Base-by-base conservation (phyloP, 2,113 vertebrate genomes). In the Steatornis caripensis region DNA sequence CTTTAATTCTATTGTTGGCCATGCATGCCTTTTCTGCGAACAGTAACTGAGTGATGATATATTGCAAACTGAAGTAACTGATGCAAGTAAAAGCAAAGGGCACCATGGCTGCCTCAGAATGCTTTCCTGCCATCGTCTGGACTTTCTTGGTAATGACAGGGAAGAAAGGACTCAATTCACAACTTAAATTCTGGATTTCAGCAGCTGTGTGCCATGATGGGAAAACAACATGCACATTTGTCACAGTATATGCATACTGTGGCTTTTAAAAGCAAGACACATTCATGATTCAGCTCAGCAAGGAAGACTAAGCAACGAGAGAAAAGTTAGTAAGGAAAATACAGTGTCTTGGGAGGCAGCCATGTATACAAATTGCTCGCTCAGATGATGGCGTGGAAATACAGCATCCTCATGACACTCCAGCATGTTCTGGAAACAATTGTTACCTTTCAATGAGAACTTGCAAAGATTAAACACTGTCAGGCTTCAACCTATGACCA, bases 331-430 rank as follows among this genome's bases (percentile, higher is more conserved):
- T 13, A 15, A 49, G 15, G 26, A 26, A 85, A 75, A 39, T 9
- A 12, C 3, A 27, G 23, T 21, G 5, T 61, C 43, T 34, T 7
- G 12, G n/a, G 15, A 71, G 37, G 46, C 46, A 37, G 32, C 29
- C 57, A 39, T 0, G 0, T 6, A 4, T 9, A 8, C 4, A 13
- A 23, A 6, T 8, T 45, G 24, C 32, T 41, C 14, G 3, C 48
- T 46, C 15, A 5, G 26, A 11, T 3, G 53, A 5, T 15, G 29
- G 32, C 18, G 11, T 69, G 2, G 12, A 69, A 39, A 20, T 2
- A 36, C 0, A 0, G 1, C 9, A 66, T 23, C 37, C 13, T n/a
- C 2, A 0, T 18, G 55, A 43, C 54, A 45, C 22, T 37, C n/a
- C 12, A 26, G 0, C 9, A 6, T 3, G 4, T 30, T 65, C 78